A percentile compares a stretch with the other conserved stretches of the same genome.
Conservation (phyloP, 1,140 invertebrate species). For the Ericerus pela region DNA sequence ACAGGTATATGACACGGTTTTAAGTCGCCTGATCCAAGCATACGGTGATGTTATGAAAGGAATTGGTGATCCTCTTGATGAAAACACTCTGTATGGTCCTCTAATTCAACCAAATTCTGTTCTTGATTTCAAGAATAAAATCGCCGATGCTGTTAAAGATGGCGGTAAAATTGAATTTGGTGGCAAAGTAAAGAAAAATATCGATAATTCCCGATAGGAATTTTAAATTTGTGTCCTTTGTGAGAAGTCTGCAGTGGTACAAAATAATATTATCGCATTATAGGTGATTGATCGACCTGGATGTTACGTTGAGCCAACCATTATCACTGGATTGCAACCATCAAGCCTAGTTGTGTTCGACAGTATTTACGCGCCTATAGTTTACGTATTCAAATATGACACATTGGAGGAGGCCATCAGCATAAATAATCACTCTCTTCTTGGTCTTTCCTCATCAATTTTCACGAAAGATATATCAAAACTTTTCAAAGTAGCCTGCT, state of each 20-base stretch:
- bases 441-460: constrained; percentile 88
- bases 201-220: background rate
- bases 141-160: constrained; percentile 52
- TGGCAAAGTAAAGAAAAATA: constrained; percentile 48
- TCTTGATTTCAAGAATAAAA: constrained; percentile 55
- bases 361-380: constrained; percentile 97
- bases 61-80: constrained; percentile 84
- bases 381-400: constrained; percentile 75
- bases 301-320: constrained; percentile 91
- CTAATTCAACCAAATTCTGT: constrained; percentile 71
- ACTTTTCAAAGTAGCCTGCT: constrained; percentile 74
- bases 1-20: constrained; percentile 54
- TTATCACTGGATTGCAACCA: constrained; percentile 71
- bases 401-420: constrained; percentile 74
- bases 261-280: background rate
- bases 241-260: too few relatives aligned
- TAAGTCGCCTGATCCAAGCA: constrained; percentile 56
- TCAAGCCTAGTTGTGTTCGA: constrained; percentile 67
- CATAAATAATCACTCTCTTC: constrained; percentile 90
- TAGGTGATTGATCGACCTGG: constrained; percentile 55
- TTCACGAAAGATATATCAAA: constrained; percentile 80
- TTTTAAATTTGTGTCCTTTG: too few relatives aligned
- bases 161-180: constrained; percentile 80
- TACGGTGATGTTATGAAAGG: constrained; percentile 59
- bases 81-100: constrained; percentile 76